Evolutionary conservation across 2,113 vertebrate genomes (phyloP).

Genomic region (Telmatochromis bifrenatus): DNA sequence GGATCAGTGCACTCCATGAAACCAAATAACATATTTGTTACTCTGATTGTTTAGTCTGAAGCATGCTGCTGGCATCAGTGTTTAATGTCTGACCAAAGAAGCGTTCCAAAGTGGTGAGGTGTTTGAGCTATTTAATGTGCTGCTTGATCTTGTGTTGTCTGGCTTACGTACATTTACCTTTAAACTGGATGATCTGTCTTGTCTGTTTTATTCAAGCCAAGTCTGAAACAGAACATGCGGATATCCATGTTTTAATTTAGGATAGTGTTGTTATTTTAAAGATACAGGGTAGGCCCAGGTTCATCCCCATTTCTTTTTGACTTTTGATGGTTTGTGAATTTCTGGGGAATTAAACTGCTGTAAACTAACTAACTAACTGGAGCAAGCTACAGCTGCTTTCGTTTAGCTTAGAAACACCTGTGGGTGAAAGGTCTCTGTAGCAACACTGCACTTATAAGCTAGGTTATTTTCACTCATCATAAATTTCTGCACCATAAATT

Average conservation of each 20-base stretch:
- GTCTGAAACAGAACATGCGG: background rate
- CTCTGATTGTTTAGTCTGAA: slow-evolving; percentile 38
- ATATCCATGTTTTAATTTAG: background rate
- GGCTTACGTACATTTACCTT: background rate
- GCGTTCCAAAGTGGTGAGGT: background rate
- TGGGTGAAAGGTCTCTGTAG: background rate
- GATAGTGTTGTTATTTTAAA: background rate
- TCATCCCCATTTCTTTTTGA: background rate
- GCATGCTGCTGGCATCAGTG: background rate
- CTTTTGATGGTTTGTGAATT: background rate
- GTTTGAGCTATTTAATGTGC: background rate
- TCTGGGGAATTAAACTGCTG: background rate
- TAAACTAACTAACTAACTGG: background rate
- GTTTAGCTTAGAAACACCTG: background rate
- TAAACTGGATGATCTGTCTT: background rate
- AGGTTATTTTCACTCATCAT: background rate
- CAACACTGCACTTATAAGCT: background rate
- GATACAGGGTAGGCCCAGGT: background rate
- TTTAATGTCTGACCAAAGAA: background rate
- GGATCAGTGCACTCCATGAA: background rate
- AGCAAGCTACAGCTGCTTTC: background rate
- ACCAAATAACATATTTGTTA: slow-evolving; percentile 8
- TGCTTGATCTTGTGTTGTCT: background rate
- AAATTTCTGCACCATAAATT: background rate
- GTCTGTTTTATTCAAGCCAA: background rate